Percentiles rank a stretch among this genome's conserved stretches.
These are phyloP conservation scores for Eriosoma lanigerum DNA, from an alignment of 1,140 invertebrate species.

Conservation along the genomic window DNA sequence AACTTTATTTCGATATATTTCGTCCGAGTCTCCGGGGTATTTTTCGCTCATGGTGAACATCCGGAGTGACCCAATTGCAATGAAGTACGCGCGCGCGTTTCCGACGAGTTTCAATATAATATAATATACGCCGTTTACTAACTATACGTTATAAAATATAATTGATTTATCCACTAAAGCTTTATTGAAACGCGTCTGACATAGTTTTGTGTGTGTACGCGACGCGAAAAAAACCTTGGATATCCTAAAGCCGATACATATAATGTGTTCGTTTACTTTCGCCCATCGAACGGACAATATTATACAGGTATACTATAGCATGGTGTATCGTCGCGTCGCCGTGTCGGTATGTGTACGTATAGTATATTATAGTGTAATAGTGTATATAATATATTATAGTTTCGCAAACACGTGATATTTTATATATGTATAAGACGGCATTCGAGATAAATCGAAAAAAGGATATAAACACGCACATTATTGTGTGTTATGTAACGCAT, in stretches of 20 bases:
- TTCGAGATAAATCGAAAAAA: no score
- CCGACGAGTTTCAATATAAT: background rate
- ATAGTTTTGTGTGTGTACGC: constrained; percentile 9
- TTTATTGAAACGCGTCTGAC: constrained; percentile 30
- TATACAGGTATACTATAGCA: background rate
- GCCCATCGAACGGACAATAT: constrained; percentile 22
- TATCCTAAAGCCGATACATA: constrained; percentile 34
- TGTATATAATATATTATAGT: background rate
- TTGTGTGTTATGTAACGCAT: no score
- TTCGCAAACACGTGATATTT: no score
- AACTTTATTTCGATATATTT: background rate
- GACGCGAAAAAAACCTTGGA: constrained; percentile 37
- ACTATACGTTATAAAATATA: constrained; percentile 3
- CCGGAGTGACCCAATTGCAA: background rate
- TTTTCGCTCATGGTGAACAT: background rate
- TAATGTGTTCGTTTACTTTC: constrained; percentile 27
- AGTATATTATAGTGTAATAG: background rate
- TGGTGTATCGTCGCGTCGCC: constrained; percentile 1
- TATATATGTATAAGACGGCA: background rate
- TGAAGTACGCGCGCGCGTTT: background rate
- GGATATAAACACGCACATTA: no score
- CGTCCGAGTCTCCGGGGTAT: background rate
- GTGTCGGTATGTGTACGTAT: background rate
- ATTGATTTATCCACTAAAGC: constrained; percentile 42
- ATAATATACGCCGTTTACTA: no score